Conservation (phyloP, 1,140 invertebrate genomes). For the Drosophila subobscura region DNA sequence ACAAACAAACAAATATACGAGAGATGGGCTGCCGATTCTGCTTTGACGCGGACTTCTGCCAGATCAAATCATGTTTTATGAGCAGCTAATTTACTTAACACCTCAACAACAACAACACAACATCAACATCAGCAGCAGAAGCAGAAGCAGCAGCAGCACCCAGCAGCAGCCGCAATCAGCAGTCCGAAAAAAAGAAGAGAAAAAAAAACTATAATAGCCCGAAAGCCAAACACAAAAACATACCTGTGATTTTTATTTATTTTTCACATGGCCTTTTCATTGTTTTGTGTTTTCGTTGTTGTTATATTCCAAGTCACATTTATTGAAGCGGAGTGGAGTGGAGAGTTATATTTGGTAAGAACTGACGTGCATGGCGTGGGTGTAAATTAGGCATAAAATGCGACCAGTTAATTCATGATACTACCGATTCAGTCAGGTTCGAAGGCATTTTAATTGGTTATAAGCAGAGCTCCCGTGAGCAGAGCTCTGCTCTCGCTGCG, state of each 20-base stretch:
- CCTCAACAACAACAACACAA: conserved; percentile 58
- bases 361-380: conserved; percentile 61
- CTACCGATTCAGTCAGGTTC: conserved; percentile 75
- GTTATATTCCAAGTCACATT: conserved; percentile 49
- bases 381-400: conserved; percentile 74
- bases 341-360: conserved; percentile 1
- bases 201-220: conserved; percentile 59
- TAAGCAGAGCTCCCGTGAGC: conserved; percentile 48
- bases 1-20: conserved; percentile 42
- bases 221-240: conserved; percentile 50
- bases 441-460: conserved; percentile 78
- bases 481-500: conserved; percentile 6
- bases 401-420: conserved; percentile 79
- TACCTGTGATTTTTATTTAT: conserved; percentile 64
- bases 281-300: conserved; percentile 26
- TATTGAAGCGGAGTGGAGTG: conserved; percentile 8
- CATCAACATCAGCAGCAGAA: neutral
- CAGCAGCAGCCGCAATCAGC: conserved; percentile 7
- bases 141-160: conserved; percentile 8
- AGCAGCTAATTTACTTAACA: conserved; percentile 82
- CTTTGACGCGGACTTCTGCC: conserved; percentile 47
- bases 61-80: conserved; percentile 80
- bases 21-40: conserved; percentile 46
- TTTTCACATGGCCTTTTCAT: conserved; percentile 75
- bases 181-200: neutral